Percentiles rank a stretch among this genome's conserved stretches.
Conservation (phyloP, 2,797 vertebrate genomes). For the Lepidocolaptes lacrymiger region DNA sequence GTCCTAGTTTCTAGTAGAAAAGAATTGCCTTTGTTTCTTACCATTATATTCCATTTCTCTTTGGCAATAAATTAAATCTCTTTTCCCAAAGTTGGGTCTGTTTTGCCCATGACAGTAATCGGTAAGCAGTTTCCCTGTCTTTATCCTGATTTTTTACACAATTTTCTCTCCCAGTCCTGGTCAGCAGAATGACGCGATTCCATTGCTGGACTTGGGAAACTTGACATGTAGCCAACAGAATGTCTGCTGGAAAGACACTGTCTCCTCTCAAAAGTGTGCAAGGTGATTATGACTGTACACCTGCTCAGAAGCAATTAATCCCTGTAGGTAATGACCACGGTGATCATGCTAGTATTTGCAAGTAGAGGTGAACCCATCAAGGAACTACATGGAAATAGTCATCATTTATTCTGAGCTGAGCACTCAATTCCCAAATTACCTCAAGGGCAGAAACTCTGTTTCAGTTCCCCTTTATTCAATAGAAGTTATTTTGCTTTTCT, state of each 20-base stretch:
- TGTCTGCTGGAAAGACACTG: neutral
- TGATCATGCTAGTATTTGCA: neutral
- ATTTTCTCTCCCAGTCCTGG: neutral
- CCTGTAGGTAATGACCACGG: neutral
- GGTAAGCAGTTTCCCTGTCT: neutral
- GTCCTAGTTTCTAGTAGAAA: neutral
- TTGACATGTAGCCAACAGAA: neutral
- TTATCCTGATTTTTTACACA: neutral
- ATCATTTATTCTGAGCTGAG: neutral
- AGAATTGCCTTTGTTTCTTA: neutral
- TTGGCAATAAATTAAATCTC: neutral
- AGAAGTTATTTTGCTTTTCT: slow-evolving; percentile 24
- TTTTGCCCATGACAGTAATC: neutral
- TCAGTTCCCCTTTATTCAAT: neutral
- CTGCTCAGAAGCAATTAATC: neutral
- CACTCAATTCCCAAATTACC: neutral
- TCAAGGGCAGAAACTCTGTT: neutral
- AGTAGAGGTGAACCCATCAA: neutral
- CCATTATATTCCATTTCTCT: neutral
- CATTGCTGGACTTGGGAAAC: neutral
- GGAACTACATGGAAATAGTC: neutral
- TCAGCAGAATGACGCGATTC: neutral
- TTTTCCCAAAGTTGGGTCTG: neutral
- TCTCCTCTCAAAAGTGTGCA: neutral
- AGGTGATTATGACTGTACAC: neutral